A percentile compares a stretch with the other conserved stretches of the same genome.
phyloP scores from a whole-genome alignment of 2,888 invertebrate genomes.

The Idaea biselata region DNA sequence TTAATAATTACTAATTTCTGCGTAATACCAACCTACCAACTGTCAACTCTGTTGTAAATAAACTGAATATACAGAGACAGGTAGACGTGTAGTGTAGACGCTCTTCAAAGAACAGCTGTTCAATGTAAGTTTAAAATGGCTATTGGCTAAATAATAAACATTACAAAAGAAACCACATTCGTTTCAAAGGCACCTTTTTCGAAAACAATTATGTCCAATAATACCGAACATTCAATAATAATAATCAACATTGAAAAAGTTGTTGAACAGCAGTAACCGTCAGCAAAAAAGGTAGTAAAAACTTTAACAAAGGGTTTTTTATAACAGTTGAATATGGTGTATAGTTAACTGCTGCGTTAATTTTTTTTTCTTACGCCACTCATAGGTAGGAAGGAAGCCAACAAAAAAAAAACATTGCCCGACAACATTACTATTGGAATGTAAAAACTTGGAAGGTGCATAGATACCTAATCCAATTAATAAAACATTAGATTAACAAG shows the following conservation, averaged over 20 bases:
- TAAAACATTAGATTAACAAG: background rate
- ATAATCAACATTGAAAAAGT: conserved; percentile 28
- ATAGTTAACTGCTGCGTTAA: conserved; percentile 26
- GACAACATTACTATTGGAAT: background rate
- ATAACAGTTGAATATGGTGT: conserved; percentile 20
- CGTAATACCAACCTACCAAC: background rate
- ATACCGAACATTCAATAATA: conserved; percentile 33
- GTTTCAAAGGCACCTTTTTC: conserved; percentile 39
- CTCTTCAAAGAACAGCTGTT: conserved; percentile 27
- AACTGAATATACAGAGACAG: background rate
- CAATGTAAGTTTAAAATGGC: conserved; percentile 11
- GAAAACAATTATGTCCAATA: conserved; percentile 47
- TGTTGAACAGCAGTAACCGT: conserved; percentile 23
- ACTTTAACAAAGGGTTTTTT: conserved; percentile 38
- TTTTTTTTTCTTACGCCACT: background rate
- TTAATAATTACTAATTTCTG: background rate
- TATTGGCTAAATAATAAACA: conserved; percentile 20
- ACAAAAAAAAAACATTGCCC: background rate
- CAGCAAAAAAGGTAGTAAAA: conserved; percentile 45
- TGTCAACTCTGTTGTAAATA: background rate
- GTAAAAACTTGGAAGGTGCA: background rate
- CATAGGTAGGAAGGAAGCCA: background rate
- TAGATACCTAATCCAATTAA: background rate
- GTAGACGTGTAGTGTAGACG: background rate
- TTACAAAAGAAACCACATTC: conserved; percentile 34